Conservation (phyloP, 2,888 invertebrate species). For the Lymantria monacha region DNA sequence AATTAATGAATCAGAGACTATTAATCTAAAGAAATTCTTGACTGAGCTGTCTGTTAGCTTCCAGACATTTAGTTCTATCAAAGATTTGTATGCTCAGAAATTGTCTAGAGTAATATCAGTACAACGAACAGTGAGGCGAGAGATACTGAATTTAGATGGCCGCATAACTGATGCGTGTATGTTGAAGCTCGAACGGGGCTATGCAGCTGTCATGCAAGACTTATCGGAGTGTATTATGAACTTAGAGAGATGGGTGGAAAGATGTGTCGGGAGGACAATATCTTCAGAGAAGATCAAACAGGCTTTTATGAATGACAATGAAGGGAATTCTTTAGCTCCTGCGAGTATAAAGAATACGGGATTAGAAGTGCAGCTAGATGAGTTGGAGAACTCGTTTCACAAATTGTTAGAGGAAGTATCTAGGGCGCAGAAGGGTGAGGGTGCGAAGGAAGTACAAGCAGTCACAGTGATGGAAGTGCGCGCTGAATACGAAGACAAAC, state of each 20-base stretch:
- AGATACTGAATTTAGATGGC: slow-evolving; percentile 61
- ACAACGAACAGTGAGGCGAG: slow-evolving; percentile 67
- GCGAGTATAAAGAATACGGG: slow-evolving; percentile 59
- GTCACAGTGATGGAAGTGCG: slow-evolving; percentile 79
- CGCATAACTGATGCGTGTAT: slow-evolving; percentile 49
- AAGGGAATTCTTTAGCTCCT: slow-evolving; percentile 47
- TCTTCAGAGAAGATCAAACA: slow-evolving; percentile 69
- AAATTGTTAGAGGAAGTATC: slow-evolving; percentile 60
- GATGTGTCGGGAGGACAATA: slow-evolving; percentile 53
- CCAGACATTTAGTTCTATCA: slow-evolving; percentile 63
- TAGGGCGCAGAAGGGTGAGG: slow-evolving; percentile 52
- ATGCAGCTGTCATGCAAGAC: slow-evolving; percentile 69
- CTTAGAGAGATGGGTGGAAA: slow-evolving; percentile 69
- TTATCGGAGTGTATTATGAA: slow-evolving; percentile 63
- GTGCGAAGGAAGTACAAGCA: slow-evolving; percentile 49
- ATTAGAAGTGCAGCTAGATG: slow-evolving; percentile 64
- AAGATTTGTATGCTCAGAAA: slow-evolving; percentile 66
- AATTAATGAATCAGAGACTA: slow-evolving; percentile 69
- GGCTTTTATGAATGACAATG: slow-evolving; percentile 57
- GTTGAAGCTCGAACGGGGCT: slow-evolving; percentile 64
- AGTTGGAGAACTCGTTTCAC: slow-evolving; percentile 68
- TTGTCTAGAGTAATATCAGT: slow-evolving; percentile 60
- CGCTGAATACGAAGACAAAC: slow-evolving; percentile 87
- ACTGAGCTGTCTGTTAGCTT: slow-evolving; percentile 66
- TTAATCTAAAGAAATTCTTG: slow-evolving; percentile 66